Conservation (phyloP, 92 coral and sea anemone genomes). For the Actinernus sp. region DNA sequence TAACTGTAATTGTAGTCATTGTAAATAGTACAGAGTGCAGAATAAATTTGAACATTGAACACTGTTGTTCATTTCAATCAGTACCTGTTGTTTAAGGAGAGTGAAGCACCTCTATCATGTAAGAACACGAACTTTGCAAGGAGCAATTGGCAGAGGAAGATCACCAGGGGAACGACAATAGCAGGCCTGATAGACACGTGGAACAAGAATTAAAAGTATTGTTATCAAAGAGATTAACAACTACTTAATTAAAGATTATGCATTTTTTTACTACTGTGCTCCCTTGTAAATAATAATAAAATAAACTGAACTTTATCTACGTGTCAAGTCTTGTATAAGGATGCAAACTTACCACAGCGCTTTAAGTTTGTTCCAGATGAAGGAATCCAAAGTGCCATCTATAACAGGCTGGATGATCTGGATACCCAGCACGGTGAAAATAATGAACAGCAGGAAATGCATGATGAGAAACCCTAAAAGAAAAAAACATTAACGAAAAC, state of each 20-base stretch:
- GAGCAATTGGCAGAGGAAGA: slow-evolving; percentile 50
- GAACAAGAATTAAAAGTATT: slow-evolving; percentile 3
- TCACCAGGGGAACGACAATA: slow-evolving; percentile 44
- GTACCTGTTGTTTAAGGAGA: slow-evolving; percentile 92
- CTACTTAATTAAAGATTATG: neutral
- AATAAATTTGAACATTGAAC: no score
- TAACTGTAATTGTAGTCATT: no score
- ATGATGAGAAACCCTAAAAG: slow-evolving; percentile 24
- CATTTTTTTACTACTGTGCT: neutral
- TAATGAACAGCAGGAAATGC: slow-evolving; percentile 14
- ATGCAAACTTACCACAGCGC: no score
- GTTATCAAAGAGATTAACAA: no score
- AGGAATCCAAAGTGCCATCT: slow-evolving; percentile 31
- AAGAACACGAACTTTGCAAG: slow-evolving; percentile 80
- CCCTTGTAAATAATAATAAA: no score
- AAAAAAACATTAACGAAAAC: neutral
- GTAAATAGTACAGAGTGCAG: no score
- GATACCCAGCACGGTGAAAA: slow-evolving; percentile 48
- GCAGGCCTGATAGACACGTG: slow-evolving; percentile 81
- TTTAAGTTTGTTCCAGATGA: slow-evolving; percentile 7
- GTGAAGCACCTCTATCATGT: slow-evolving; percentile 50
- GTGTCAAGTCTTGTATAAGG: no score
- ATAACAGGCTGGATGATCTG: slow-evolving; percentile 59
- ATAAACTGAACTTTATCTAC: no score
- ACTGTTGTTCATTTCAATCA: no score